Evolutionary conservation across 1,140 invertebrate species (phyloP).

Genomic region (Heliconius hermathena): DNA sequence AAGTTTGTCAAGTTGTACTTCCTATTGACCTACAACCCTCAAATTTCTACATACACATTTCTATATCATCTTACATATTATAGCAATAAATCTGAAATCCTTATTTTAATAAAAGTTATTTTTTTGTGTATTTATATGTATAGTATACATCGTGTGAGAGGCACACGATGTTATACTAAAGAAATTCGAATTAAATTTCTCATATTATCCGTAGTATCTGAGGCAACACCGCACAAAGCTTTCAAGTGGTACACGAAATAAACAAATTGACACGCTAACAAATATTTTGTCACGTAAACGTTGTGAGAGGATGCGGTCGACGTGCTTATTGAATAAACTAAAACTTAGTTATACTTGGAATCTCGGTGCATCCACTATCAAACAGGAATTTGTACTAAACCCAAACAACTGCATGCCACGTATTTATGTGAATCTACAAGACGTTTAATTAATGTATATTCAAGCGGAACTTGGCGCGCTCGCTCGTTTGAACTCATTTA

Average conservation of each 20-base stretch:
- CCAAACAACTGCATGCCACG: neutral
- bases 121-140: too few species aligned
- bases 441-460: conserved; percentile 35
- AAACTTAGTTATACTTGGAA: neutral
- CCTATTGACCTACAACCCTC: too few species aligned
- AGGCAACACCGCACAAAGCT: neutral
- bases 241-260: neutral
- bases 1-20: too few species aligned
- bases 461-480: conserved; percentile 2
- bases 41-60: too few species aligned
- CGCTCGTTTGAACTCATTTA: conserved; percentile 18
- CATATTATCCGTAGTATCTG: too few species aligned
- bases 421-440: conserved; percentile 20
- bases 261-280: neutral
- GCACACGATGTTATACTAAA: too few species aligned
- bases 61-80: too few species aligned
- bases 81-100: too few species aligned
- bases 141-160: too few species aligned
- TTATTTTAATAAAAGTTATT: too few species aligned
- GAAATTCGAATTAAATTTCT: too few species aligned
- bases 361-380: neutral
- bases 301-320: neutral
- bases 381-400: neutral
- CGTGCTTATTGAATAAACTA: neutral
- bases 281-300: neutral